Conservation (phyloP, 2,113 vertebrate genomes). For the Thomomys bottae region DNA sequence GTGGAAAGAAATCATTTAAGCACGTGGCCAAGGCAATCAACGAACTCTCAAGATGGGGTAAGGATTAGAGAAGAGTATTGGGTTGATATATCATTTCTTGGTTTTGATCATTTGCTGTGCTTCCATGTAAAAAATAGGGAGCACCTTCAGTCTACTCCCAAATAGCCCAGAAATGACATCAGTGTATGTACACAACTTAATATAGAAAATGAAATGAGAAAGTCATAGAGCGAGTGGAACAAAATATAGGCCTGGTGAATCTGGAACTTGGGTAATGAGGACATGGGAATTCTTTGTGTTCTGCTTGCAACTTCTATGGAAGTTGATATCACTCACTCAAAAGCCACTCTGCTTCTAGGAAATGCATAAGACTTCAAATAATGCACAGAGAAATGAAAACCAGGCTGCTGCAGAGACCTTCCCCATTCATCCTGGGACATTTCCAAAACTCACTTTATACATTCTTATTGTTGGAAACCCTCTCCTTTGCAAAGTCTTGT, state of each 20-base stretch:
- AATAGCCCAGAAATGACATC: constrained; percentile 18
- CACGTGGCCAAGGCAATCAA: too few species aligned
- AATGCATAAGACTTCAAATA: not conserved
- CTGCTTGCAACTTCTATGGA: not conserved
- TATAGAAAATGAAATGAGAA: not conserved
- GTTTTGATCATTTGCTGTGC: not conserved
- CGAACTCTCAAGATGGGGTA: not conserved
- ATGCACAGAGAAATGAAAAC: not conserved
- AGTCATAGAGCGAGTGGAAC: not conserved
- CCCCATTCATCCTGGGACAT: not conserved
- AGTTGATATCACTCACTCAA: constrained; percentile 2
- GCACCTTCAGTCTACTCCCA: not conserved
- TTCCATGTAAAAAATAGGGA: not conserved
- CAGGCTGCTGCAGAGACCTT: not conserved
- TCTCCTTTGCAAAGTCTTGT: constrained; percentile 10
- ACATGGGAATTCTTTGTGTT: not conserved
- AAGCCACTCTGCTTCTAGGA: not conserved
- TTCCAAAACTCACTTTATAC: not conserved
- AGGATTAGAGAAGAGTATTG: not conserved
- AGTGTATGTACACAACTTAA: not conserved
- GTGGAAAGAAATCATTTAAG: not conserved
- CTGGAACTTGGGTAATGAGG: not conserved
- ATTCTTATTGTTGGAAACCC: constrained; percentile 13
- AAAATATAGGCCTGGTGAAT: not conserved
- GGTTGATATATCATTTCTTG: not conserved